These are phyloP conservation scores for Erythrolamprus reginae DNA, from an alignment of 2,113 vertebrate genomes.

Conservation along the genomic window DNA sequence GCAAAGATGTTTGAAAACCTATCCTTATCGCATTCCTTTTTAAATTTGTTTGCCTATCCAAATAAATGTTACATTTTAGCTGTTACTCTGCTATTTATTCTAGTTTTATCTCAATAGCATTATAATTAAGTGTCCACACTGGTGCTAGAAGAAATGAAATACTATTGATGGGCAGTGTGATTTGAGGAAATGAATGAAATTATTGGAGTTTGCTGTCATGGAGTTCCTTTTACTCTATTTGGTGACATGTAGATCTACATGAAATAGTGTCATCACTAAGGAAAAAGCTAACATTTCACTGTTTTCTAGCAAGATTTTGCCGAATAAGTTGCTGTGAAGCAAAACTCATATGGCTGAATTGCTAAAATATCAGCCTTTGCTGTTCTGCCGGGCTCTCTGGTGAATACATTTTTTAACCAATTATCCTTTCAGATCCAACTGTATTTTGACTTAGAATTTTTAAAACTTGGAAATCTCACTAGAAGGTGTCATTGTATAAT, in stretches of 20 bases:
- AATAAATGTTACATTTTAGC: background rate
- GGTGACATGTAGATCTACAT: background rate
- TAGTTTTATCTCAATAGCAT: background rate
- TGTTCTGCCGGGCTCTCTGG: too few species aligned
- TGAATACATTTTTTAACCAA: background rate
- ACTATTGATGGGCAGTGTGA: background rate
- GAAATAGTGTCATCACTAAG: background rate
- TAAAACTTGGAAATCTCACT: background rate
- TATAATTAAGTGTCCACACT: background rate
- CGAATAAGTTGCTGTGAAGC: background rate
- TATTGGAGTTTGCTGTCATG: fast-evolving
- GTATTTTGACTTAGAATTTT: background rate
- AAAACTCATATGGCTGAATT: background rate
- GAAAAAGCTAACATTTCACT: background rate
- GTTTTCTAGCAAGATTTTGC: background rate
- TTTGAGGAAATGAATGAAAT: background rate
- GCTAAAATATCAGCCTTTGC: background rate
- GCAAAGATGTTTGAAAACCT: background rate
- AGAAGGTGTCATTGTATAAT: background rate
- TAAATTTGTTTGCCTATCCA: background rate
- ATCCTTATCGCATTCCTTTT: background rate
- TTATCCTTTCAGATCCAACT: background rate
- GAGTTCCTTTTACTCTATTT: slow-evolving; percentile 12
- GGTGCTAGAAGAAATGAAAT: background rate
- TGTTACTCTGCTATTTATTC: background rate